Conservation (phyloP, 2,888 invertebrate genomes). For the Netelia virgata region DNA sequence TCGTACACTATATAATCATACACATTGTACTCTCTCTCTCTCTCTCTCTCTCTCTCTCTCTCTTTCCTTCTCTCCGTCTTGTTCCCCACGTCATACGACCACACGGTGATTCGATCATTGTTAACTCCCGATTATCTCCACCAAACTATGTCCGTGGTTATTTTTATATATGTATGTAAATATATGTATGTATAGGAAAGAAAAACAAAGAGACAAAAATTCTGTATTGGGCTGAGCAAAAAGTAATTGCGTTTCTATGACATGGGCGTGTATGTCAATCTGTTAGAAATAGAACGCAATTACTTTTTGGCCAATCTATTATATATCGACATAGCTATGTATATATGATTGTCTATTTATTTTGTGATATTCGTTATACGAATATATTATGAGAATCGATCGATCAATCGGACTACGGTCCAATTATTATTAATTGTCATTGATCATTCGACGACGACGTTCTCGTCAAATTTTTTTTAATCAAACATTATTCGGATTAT, state of each 20-base stretch:
- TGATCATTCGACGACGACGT: too few species aligned
- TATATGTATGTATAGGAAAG: background rate
- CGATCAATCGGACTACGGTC: background rate
- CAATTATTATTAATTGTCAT: constrained; percentile 17
- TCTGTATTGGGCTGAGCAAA: too few species aligned
- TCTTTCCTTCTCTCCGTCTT: constrained; percentile 10
- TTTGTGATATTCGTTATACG: too few species aligned
- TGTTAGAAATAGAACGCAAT: background rate
- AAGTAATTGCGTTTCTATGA: background rate
- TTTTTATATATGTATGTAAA: background rate
- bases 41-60: background rate
- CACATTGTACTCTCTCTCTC: background rate
- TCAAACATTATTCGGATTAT: too few species aligned
- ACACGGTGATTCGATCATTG: constrained; percentile 25
- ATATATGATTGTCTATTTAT: too few species aligned
- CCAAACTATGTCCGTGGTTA: background rate
- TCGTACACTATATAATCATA: constrained; percentile 7
- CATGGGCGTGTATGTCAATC: too few species aligned
- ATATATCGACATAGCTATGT: too few species aligned
- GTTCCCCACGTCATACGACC: background rate
- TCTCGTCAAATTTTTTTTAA: too few species aligned
- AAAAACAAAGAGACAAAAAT: too few species aligned
- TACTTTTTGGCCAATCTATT: background rate
- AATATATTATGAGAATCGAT: constrained; percentile 17
- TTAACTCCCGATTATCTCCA: constrained; percentile 13